phyloP scores from a whole-genome alignment of 92 coral and sea anemone genomes.

The Anthopleura xanthogrammica region DNA sequence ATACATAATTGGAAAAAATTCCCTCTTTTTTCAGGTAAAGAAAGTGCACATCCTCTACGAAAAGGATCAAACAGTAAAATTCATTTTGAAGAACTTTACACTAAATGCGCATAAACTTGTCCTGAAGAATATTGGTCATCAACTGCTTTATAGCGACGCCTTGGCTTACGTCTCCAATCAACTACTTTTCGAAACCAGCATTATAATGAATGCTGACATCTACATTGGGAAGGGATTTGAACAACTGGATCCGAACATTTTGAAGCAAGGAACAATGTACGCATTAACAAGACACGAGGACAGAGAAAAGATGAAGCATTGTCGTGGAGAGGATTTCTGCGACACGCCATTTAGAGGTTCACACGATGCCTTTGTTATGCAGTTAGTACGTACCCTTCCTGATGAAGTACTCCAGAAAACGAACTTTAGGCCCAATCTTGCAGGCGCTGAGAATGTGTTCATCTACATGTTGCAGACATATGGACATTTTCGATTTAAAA shows the following conservation, averaged over 20 bases:
- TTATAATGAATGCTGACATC: constrained; percentile 84
- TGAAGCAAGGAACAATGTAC: constrained; percentile 54
- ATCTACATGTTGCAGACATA: constrained; percentile 49
- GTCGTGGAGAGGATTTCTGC: constrained; percentile 68
- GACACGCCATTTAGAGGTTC: constrained; percentile 82
- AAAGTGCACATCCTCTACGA: constrained; percentile 54
- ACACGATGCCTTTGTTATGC: constrained; percentile 85
- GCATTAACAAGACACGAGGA: constrained; percentile 87
- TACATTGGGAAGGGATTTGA: constrained; percentile 76
- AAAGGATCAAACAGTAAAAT: constrained; percentile 33
- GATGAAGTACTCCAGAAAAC: constrained; percentile 40
- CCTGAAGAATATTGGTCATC: constrained; percentile 46
- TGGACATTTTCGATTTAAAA: constrained; percentile 63
- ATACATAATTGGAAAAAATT: too few species aligned
- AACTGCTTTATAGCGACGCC: constrained; percentile 81
- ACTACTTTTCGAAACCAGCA: constrained; percentile 53
- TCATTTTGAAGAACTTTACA: constrained; percentile 41
- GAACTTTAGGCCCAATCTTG: constrained; percentile 72
- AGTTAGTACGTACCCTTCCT: constrained; percentile 54
- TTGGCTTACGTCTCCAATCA: constrained; percentile 61
- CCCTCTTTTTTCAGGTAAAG: constrained; percentile 33
- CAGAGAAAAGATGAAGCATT: constrained; percentile 35
- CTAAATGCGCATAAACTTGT: constrained; percentile 40
- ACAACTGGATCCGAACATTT: constrained; percentile 45
- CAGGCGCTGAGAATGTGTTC: constrained; percentile 69